Evolutionary conservation across 2,797 vertebrate species (phyloP).

Genomic region (Arremon brunneinucha): DNA sequence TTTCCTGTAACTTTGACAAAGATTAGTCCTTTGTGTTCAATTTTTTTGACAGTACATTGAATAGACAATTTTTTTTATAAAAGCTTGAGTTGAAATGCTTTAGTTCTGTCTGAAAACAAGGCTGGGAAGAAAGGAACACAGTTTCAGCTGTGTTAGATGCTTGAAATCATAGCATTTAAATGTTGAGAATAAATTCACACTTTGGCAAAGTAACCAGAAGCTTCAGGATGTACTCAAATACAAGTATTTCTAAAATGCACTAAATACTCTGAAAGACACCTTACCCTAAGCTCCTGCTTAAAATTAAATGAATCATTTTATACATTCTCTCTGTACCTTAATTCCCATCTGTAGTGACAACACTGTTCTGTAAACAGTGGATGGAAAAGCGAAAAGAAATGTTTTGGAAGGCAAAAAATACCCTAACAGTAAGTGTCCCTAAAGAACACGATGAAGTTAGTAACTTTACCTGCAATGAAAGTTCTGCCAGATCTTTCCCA

Average conservation of each 20-base stretch:
- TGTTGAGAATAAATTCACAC: not conserved
- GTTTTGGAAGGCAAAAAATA: not conserved
- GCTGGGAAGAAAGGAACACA: not conserved
- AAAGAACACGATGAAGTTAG: not conserved
- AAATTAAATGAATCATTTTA: not conserved
- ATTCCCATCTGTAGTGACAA: not conserved
- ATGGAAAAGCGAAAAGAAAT: not conserved
- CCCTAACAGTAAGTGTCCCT: not conserved
- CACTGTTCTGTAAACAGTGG: not conserved
- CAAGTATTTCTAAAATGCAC: not conserved
- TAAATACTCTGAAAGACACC: not conserved
- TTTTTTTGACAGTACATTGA: not conserved
- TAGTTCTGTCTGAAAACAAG: not conserved
- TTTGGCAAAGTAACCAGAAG: not conserved
- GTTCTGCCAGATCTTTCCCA: not conserved
- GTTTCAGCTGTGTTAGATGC: not conserved
- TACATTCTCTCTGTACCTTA: not conserved
- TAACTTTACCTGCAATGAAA: not conserved
- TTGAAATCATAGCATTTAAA: not conserved
- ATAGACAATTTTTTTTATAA: not conserved
- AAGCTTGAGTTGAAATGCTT: not conserved
- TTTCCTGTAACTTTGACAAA: not conserved
- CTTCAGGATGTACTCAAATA: not conserved
- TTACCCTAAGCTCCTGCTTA: not conserved
- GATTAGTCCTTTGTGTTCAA: not conserved